Percentiles rank a stretch among this genome's conserved stretches.
Conservation (phyloP, 2,113 vertebrate species). For the Bufo gargarizans region DNA sequence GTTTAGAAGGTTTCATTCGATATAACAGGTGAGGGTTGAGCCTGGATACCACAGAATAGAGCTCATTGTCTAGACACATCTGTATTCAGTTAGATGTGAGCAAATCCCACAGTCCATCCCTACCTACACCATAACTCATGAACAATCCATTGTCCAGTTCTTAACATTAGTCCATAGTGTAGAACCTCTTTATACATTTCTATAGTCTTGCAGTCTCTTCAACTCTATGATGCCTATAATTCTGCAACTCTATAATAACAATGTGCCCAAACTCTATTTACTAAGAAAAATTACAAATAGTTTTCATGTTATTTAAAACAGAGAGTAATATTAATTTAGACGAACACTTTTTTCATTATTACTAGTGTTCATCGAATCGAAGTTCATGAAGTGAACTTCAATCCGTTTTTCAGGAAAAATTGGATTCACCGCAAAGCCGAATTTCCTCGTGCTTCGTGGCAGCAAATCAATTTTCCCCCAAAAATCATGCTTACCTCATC, state of each 20-base stretch:
- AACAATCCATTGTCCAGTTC: neutral
- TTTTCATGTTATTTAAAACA: neutral
- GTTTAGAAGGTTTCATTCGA: neutral
- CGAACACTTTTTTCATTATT: no score
- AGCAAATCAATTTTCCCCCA: no score
- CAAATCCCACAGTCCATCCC: neutral
- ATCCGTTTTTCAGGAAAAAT: no score
- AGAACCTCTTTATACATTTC: neutral
- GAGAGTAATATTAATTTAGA: no score
- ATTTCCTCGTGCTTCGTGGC: no score
- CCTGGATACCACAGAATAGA: neutral
- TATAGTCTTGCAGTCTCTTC: neutral
- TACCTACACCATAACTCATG: constrained; percentile 13
- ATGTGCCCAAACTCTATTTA: no score
- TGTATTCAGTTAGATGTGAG: neutral
- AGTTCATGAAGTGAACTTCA: no score
- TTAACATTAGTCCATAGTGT: neutral
- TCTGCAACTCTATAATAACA: neutral
- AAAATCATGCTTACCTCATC: no score
- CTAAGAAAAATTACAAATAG: neutral
- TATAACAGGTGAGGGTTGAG: neutral
- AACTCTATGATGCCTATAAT: neutral
- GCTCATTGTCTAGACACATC: constrained; percentile 18
- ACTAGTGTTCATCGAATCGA: no score
- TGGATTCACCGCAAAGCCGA: no score